These are phyloP conservation scores for Mactra quadrangularis DNA, from an alignment of 1,140 invertebrate species.

Conservation along the genomic window DNA sequence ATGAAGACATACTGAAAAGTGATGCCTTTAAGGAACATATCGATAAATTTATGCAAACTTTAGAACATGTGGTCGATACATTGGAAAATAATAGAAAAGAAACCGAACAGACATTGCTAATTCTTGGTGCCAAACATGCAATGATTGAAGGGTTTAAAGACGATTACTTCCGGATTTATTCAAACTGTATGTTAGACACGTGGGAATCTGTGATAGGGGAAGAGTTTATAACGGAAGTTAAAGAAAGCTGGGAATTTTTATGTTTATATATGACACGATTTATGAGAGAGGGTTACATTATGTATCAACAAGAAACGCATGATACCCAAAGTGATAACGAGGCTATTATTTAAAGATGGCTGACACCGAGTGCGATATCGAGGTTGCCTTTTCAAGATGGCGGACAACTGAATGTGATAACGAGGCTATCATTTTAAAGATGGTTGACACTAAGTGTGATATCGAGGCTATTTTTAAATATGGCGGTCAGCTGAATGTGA, in stretches of 20 bases:
- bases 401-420: too few species aligned
- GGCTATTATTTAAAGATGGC: slow-evolving; percentile 2
- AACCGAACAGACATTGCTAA: slow-evolving; percentile 62
- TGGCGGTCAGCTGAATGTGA: too few species aligned
- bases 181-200: slow-evolving; percentile 70
- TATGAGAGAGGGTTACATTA: slow-evolving; percentile 69
- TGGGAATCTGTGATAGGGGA: slow-evolving; percentile 73
- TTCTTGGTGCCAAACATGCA: slow-evolving; percentile 71
- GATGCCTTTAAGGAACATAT: slow-evolving; percentile 65
- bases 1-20: slow-evolving; percentile 61
- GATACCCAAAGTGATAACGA: slow-evolving; percentile 18
- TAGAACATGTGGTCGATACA: slow-evolving; percentile 68
- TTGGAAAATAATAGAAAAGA: slow-evolving; percentile 60
- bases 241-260: slow-evolving; percentile 68
- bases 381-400: too few species aligned
- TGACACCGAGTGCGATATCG: too few species aligned
- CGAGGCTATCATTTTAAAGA: too few species aligned
- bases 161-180: slow-evolving; percentile 71
- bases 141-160: slow-evolving; percentile 67
- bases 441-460: too few species aligned
- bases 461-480: too few species aligned
- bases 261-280: slow-evolving; percentile 64
- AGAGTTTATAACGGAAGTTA: slow-evolving; percentile 71
- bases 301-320: slow-evolving; percentile 46
- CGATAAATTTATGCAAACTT: slow-evolving; percentile 67